These are phyloP conservation scores for Dipodomys merriami DNA, from an alignment of 2,113 vertebrate species.

Conservation along the genomic window DNA sequence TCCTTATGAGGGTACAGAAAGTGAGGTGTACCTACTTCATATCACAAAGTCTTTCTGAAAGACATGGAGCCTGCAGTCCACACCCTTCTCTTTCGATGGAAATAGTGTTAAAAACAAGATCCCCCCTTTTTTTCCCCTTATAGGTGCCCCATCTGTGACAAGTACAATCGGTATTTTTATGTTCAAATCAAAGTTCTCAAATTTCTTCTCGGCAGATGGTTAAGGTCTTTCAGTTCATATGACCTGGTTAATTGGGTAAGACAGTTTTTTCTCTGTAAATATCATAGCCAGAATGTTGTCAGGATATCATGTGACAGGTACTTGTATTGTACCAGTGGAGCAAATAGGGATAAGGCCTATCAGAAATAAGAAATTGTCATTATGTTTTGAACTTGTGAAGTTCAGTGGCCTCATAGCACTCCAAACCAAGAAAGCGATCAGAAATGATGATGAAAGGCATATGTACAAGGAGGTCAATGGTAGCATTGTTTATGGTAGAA, in stretches of 20 bases:
- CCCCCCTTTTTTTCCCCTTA: neutral
- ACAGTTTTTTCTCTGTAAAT: constrained; percentile 52
- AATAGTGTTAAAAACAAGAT: constrained; percentile 61
- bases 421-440: neutral
- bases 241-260: constrained; percentile 70
- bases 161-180: constrained; percentile 57
- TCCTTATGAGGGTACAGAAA: constrained; percentile 23
- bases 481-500: constrained; percentile 24
- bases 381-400: constrained; percentile 10
- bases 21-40: neutral
- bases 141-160: constrained; percentile 65
- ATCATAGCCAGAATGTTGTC: constrained; percentile 54
- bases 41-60: constrained; percentile 17
- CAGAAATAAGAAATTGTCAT: neutral
- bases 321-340: constrained; percentile 21
- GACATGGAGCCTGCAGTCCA: neutral
- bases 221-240: constrained; percentile 60
- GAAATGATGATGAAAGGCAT: neutral
- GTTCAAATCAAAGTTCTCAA: constrained; percentile 72
- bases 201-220: constrained; percentile 74
- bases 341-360: neutral
- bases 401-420: constrained; percentile 11
- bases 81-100: neutral
- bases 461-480: neutral
- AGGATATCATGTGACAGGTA: constrained; percentile 62